Evolutionary conservation across 2,113 vertebrate genomes (phyloP), one percentile per base, ranked within the genome.

Genomic region (Cephalopterus ornatus): DNA sequence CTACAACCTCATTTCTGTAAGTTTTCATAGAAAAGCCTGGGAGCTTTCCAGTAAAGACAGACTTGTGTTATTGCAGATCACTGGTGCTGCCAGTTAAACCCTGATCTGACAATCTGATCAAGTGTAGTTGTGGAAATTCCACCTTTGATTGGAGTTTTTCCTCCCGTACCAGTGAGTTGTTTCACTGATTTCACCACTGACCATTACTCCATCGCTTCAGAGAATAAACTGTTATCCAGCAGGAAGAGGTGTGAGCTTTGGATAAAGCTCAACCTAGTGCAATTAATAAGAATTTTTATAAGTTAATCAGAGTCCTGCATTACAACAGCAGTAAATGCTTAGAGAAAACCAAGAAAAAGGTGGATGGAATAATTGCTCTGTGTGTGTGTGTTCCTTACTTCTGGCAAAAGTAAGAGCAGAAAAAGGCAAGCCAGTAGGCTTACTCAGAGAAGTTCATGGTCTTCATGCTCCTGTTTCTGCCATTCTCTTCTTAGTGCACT

Each of bases 391-490:
- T 21, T 86, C 28, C 71, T 85, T 39, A 16, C 27, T 73, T 39
- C 47, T 80, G 67, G n/a, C 26, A 59, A 72, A 35, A 12, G 35
- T 22, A 14, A 46, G 42, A 80, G 50, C 23, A 56, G 55, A 20
- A n/a, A 44, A 75, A 63, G 24, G 30, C 72, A 59, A 32, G 41
- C 27, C 13, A 30, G 23, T 70, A 32, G n/a, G 32, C 12, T 70
- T 27, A 7, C 9, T 37, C 2, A 1, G 30, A 2, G 56, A 59
- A 50, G 28, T 50, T 3, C 1, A 6, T 55, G 49, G 9, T 27
- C 50, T 90, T 78, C 6, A 0, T 42, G 10, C 58, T 85, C 30
- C 33, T 35, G 5, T 52, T 72, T 67, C 24, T 82, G 44, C 33
- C 80, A 33, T 18, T 50, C 6, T 85, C 32, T 44, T 26, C 37